Evolutionary conservation across 2,797 vertebrate species (phyloP), one percentile per base, ranked within the genome.

Genomic region (Coendou prehensilis): DNA sequence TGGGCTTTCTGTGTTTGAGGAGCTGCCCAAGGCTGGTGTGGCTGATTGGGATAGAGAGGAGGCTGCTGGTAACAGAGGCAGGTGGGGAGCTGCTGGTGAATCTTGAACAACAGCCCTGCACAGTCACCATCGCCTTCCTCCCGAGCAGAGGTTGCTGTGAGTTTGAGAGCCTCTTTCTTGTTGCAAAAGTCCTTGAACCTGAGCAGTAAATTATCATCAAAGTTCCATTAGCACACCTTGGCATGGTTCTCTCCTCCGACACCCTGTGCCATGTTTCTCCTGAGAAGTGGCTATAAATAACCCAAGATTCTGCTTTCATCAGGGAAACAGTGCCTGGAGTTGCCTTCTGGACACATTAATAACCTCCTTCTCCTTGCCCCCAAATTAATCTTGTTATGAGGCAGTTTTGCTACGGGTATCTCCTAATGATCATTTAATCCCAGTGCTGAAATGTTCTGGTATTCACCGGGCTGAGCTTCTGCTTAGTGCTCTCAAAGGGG

Each of bases 261-360:
- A 37, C 90, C 87, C 82, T 64, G 54, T 95, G 75, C 89, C 83
- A 52, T 37, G 85, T 80, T 97, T 82, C 84, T 97, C 95, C 45
- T 84, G 95, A 92, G 95, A 88, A 96, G 89, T 9, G 23, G 75
- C 94, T 97, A 91, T 98, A 98, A 98, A 97, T 98, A 97, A 96
- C 79, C 86, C 6, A 11, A 11, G 63, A 84, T 91, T 87, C 95
- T 84, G 89, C 57, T 95, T 85, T 95, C 96, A 86, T 91, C 89
- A 76, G 93, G 95, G 63, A 93, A 80, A 92, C 45, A 52, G 82
- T 84, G 67, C 79, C 92, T 69, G n/a, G 67, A 84, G 89, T 94
- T 1, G 2, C 67, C 82, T 96, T 78, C 91, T 0, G 10, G 47
- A 91, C 52, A 87, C 63, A 82, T 95, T 97, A 94, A 97, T 96